Evolutionary conservation across 2,113 vertebrate genomes (phyloP), one percentile per base, ranked within the genome.

Genomic region (Podocnemis expansa): DNA sequence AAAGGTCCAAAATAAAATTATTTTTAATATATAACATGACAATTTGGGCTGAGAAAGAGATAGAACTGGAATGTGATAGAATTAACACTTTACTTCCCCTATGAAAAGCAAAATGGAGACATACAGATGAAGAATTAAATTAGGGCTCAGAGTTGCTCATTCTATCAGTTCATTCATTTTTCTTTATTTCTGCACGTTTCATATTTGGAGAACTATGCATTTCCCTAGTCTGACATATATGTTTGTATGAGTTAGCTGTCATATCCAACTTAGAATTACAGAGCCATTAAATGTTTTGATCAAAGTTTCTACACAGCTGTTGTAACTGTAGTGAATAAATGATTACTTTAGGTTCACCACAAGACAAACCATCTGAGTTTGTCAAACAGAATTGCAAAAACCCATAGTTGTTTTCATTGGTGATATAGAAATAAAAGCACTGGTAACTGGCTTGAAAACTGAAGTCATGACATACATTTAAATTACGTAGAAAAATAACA

Each of bases 151-250:
- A 34, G 21, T 51, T 34, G 8, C 24, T 94, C 19, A 13, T 90
- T 93, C 80, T 78, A n/a, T 90, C 76, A 73, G 43, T 54, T 79
- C 49, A 45, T 38, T 91, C 47, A 1, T 38, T 56, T 70, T 78
- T 92, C 78, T 95, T 55, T 83, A 89, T 38, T 90, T 87, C 47
- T 87, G 78, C 87, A 49, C 49, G 89, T 83, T 84, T 82, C 63
- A 54, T 54, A 84, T 85, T 54, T n/a, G 29, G 75, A 54, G 21
- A 89, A 9, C 60, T 54, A 10, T 17, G 43, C 43, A 52, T 49
- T 78, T 83, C 43, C 27, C 25, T 19, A 78, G 80, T 27, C 86
- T 58, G 82, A 93, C 29, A n/a, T 60, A 21, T 60, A 87, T 45
- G 21, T 83, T 91, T 38, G 27, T 31, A 60, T 43, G 34, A 9